Conservation (phyloP, 2,113 vertebrate species). For the Xiphias gladius region DNA sequence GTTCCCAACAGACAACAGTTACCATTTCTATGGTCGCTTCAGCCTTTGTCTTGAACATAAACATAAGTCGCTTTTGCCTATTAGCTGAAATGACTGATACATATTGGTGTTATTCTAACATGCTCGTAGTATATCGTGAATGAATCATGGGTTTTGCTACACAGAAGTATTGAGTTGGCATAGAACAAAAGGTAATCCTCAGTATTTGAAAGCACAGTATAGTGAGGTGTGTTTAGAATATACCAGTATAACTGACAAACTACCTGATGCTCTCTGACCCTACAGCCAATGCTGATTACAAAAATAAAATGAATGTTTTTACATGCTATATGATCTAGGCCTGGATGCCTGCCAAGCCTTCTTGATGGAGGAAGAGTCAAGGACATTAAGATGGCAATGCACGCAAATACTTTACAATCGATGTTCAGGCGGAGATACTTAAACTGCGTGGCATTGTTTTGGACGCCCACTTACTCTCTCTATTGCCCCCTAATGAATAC, state of each 20-base stretch:
- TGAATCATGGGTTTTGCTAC: not conserved
- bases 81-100: not conserved
- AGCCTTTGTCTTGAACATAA: not conserved
- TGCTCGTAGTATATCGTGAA: not conserved
- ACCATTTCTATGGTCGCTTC: not conserved
- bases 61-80: not conserved
- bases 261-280: slow-evolving; percentile 3
- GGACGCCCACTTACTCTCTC: slow-evolving; percentile 41
- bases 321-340: slow-evolving; percentile 2
- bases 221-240: not conserved
- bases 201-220: not conserved
- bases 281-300: not conserved
- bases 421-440: slow-evolving; percentile 42
- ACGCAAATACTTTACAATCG: slow-evolving; percentile 38
- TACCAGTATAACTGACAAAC: slow-evolving; percentile 11
- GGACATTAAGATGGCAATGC: slow-evolving; percentile 59
- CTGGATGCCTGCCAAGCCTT: slow-evolving; percentile 16
- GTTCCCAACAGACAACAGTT: not conserved
- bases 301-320: slow-evolving; percentile 22
- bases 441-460: slow-evolving; percentile 41
- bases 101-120: not conserved
- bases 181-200: not conserved
- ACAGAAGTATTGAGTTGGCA: not conserved
- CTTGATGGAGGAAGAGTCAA: slow-evolving; percentile 50
- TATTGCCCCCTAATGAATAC: slow-evolving; percentile 70